Evolutionary conservation across 30 jellyfish, hydroid and myxozoan species (phyloP).

Genomic region (Sanderia malayensis): DNA sequence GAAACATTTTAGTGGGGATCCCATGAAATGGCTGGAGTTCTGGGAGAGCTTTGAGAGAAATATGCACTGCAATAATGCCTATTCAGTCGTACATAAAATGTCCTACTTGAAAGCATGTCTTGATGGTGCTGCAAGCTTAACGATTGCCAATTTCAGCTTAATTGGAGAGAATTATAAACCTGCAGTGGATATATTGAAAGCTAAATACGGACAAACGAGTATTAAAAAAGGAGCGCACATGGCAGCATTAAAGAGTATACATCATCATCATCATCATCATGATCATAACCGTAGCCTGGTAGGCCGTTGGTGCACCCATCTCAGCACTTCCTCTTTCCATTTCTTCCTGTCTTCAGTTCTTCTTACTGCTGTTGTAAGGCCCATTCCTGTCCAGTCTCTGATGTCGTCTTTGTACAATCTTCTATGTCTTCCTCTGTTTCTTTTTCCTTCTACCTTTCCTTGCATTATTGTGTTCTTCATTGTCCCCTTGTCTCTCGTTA

Average conservation of each 20-base stretch:
- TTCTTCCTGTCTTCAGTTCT: conserved; percentile 24
- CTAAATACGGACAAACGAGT: conserved; percentile 17
- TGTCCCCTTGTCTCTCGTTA: too few species aligned
- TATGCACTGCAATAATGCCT: background rate
- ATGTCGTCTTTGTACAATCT: background rate
- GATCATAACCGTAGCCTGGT: background rate
- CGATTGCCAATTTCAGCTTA: conserved; percentile 15
- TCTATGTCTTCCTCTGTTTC: too few species aligned
- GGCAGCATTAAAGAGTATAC: conserved; percentile 35
- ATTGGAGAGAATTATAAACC: conserved; percentile 30
- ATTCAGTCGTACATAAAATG: conserved; percentile 1
- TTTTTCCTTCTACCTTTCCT: too few species aligned
- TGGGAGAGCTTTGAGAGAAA: background rate
- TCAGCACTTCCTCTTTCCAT: conserved; percentile 13
- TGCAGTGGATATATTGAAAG: conserved; percentile 10
- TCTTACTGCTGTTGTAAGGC: conserved; percentile 5
- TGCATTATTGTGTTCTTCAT: too few species aligned
- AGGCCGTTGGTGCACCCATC: conserved; percentile 22
- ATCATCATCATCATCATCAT: background rate
- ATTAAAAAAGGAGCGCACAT: conserved; percentile 7
- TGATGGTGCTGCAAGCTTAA: conserved; percentile 41
- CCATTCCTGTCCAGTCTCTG: conserved; percentile 12
- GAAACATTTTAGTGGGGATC: background rate
- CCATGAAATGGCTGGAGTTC: background rate
- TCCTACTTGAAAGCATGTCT: conserved; percentile 40